Conservation (phyloP, 2,888 invertebrate genomes). For the Lacanobia oleracea region DNA sequence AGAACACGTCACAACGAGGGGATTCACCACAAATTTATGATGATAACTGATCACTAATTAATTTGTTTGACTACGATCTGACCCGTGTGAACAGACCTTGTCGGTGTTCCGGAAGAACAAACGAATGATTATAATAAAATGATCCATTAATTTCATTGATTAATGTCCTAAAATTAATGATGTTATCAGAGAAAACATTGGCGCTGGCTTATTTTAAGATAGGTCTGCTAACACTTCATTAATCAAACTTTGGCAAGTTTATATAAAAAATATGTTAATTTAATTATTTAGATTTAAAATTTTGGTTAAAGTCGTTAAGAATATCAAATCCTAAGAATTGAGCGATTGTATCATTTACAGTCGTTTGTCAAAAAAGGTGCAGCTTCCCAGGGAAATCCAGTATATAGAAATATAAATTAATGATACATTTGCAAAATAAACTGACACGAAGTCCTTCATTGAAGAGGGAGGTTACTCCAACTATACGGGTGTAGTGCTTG, state of each 20-base stretch:
- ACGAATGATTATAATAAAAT: not conserved
- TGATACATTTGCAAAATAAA: not conserved
- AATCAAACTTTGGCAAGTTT: not conserved
- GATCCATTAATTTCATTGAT: constrained; percentile 3
- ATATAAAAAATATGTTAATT: constrained; percentile 16
- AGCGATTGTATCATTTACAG: not conserved
- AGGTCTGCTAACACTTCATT: not conserved
- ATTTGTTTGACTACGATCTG: not conserved
- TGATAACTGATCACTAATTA: not conserved
- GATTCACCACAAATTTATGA: not conserved
- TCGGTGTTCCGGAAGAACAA: not conserved
- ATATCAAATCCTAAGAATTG: not conserved
- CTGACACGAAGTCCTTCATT: not conserved
- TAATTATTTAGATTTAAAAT: not conserved
- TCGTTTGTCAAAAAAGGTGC: not conserved
- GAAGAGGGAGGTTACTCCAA: no score
- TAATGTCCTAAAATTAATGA: constrained; percentile 3
- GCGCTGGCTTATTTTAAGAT: not conserved
- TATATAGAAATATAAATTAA: no score
- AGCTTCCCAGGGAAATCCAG: not conserved
- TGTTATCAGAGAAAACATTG: not conserved
- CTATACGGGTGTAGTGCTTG: no score
- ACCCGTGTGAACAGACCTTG: constrained; percentile 8
- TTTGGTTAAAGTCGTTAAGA: no score
- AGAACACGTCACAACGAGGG: no score